Percentiles rank a stretch among this genome's conserved stretches.
phyloP scores from a whole-genome alignment of 2,113 vertebrate genomes.

The Lipotes vexillifer region DNA sequence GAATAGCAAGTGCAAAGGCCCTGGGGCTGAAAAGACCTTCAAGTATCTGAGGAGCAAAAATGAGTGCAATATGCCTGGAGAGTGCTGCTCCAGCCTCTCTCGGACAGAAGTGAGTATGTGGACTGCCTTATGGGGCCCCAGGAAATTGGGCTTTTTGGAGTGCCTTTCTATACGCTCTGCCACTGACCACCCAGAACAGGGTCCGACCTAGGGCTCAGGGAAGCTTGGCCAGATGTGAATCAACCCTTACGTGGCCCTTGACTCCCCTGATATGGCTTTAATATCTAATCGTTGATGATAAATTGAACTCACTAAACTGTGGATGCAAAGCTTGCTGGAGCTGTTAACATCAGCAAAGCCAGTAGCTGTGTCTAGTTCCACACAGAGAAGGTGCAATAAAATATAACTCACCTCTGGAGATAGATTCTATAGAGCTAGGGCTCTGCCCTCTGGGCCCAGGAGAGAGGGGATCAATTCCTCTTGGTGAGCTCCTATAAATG shows the following conservation, averaged over 20 bases:
- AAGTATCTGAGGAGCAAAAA: not conserved
- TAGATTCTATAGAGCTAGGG: not conserved
- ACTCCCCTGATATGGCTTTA: not conserved
- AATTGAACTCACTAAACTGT: not conserved
- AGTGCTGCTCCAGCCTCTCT: not conserved
- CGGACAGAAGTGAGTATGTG: not conserved
- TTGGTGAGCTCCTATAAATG: not conserved
- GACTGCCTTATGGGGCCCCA: not conserved
- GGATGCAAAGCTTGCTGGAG: not conserved
- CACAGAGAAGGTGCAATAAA: not conserved
- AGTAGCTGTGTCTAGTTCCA: not conserved
- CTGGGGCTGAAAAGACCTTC: not conserved
- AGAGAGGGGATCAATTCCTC: not conserved
- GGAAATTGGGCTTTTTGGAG: not conserved
- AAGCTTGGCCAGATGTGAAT: not conserved
- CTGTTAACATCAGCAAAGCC: constrained; percentile 42
- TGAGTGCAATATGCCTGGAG: not conserved
- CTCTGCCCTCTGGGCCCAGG: constrained; percentile 17
- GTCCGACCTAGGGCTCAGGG: not conserved
- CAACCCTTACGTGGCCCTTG: not conserved
- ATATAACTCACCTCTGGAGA: not conserved
- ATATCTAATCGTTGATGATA: constrained; percentile 39
- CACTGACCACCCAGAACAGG: not conserved
- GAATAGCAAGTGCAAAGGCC: not conserved
- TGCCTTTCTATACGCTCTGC: not conserved